Conservation (phyloP, 2,888 invertebrate species). For the Nomada goodeniana region DNA sequence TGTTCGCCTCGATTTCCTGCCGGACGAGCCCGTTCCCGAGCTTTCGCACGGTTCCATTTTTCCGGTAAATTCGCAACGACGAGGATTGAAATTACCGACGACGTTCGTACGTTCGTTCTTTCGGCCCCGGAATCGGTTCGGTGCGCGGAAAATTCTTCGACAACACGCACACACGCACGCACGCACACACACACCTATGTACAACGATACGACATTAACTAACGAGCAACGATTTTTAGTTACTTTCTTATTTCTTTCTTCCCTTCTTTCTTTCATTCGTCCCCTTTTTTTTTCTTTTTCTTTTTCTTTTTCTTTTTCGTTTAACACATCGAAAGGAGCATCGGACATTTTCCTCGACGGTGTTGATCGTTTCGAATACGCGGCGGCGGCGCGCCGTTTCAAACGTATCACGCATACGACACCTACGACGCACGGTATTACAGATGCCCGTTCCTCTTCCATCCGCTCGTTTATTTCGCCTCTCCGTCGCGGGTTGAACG, state of each 20-base stretch:
- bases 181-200: constrained; percentile 65
- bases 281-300: constrained; percentile 6
- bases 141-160: constrained; percentile 32
- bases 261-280: constrained; percentile 26
- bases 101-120: constrained; percentile 16
- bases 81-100: constrained; percentile 1
- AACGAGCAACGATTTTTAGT: constrained; percentile 70
- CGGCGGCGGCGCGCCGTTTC: not conserved
- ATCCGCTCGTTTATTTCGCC: not conserved
- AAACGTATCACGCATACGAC: constrained; percentile 9
- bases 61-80: not conserved
- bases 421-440: not conserved
- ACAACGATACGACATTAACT: constrained; percentile 75
- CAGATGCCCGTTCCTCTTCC: not conserved
- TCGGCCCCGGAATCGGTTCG: not conserved
- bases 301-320: not conserved
- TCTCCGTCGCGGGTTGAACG: constrained; percentile 30
- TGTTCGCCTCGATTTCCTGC: not conserved
- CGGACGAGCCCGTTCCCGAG: not conserved
- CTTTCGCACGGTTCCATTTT: not conserved
- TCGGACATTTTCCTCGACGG: constrained; percentile 40
- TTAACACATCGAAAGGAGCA: constrained; percentile 65
- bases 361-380: not conserved
- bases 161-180: constrained; percentile 36
- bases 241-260: constrained; percentile 39